Conservation (phyloP, 2,888 invertebrate genomes). For the Drosophila longiperda region DNA sequence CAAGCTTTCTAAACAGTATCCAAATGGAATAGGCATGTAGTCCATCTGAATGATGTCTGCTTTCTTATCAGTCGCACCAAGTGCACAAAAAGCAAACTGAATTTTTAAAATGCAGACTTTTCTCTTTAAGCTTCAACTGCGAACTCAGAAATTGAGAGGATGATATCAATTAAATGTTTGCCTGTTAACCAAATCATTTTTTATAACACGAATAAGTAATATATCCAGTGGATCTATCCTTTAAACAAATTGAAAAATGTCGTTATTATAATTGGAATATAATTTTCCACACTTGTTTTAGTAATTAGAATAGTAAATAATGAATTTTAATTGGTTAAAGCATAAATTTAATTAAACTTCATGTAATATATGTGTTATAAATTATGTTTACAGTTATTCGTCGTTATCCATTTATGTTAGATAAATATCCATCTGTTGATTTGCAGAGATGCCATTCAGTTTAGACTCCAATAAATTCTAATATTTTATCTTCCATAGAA, state of each 20-base stretch:
- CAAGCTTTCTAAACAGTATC: constrained; percentile 51
- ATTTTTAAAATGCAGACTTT: neutral
- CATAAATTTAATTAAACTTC: neutral
- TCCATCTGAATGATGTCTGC: constrained; percentile 11
- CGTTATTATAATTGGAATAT: neutral
- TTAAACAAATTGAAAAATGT: neutral
- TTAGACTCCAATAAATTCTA: neutral
- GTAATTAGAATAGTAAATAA: neutral
- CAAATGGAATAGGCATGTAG: constrained; percentile 57
- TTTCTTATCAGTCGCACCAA: neutral
- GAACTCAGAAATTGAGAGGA: neutral
- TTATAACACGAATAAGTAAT: neutral
- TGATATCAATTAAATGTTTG: neutral
- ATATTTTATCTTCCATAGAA: constrained; percentile 1
- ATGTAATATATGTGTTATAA: neutral
- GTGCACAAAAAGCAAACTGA: neutral
- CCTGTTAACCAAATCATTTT: neutral
- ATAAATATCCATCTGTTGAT: neutral
- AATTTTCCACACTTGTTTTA: neutral
- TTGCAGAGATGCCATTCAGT: neutral
- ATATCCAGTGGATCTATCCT: neutral
- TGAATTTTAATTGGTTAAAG: neutral
- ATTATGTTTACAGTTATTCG: neutral
- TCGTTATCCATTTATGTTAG: neutral
- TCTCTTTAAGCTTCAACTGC: neutral